Evolutionary conservation across 2,888 invertebrate species (phyloP), one percentile per base, ranked within the genome.

Genomic region (Neoaliturus tenellus): DNA sequence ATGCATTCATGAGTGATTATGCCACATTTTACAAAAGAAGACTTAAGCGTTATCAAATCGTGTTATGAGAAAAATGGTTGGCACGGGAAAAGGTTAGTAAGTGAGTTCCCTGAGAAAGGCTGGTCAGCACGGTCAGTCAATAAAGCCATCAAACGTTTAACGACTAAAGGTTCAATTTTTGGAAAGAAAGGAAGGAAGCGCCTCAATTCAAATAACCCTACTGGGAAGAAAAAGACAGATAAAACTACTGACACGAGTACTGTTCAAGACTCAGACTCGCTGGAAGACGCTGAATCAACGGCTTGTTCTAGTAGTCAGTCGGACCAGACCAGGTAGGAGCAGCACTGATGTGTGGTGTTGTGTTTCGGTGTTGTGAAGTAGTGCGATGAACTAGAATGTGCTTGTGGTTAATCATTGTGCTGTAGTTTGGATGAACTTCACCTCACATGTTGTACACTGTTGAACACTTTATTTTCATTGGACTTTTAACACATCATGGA

Each of bases 21-120:
- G 82, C 82, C 82, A 82, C 82, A 82, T 82, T 82, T 82, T 31
- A 82, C 82, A 23, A 82, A 82, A 82, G 82, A 82, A 82, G 82
- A 82, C 73, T 82, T 82, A 23, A 73, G 73, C 35, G 82, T 82
- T 17, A 82, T 82, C 51, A 71, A 82, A 82, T 58, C 71, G 39
- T 82, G 58, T 82, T 82, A 82, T 82, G 82, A 82, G 69, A 82
- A 82, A 71, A 82, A 82, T 58, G 82, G 82, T 82, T 82, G 82
- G 82, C 82, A 82, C 39, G 82, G 82, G 25, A 82, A 82, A 55
- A 69, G 82, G 33, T 58, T 82, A 82, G 82, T 82, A 20, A 82
- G 82, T 55, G 82, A 82, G 73, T 82, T 82, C 33, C 82, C 82
- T 17, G 82, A 82, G 28, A 82, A 82, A 69, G 82, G 82, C 33